Evolutionary conservation across 1,140 invertebrate species (phyloP).

Genomic region (Pristionchus pacificus): DNA sequence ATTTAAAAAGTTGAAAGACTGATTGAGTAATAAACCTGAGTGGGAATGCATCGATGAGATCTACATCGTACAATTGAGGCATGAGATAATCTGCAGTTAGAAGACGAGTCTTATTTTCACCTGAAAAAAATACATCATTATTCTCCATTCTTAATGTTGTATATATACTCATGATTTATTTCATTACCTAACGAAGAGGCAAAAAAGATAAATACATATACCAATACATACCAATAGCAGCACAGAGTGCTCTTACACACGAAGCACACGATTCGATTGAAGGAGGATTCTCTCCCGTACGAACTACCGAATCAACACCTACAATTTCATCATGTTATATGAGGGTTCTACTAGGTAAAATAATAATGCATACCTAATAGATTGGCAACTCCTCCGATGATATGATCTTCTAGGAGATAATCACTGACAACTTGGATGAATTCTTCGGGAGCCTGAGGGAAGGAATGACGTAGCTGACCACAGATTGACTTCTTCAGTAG

Average conservation of each 20-base stretch:
- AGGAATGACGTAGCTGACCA: conserved; percentile 19
- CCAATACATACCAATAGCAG: conserved; percentile 4
- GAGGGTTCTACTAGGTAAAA: background rate
- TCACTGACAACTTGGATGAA: conserved; percentile 21
- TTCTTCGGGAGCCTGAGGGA: conserved; percentile 34
- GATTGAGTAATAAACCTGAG: conserved; percentile 16
- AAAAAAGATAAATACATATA: conserved; percentile 20
- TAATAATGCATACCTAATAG: conserved; percentile 18
- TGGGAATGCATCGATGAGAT: conserved; percentile 43
- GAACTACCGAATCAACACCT: conserved; percentile 30
- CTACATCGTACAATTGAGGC: conserved; percentile 33
- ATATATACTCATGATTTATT: conserved; percentile 7
- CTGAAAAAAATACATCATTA: background rate
- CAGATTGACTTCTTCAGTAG: background rate
- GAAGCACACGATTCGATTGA: background rate
- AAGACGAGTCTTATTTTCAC: conserved; percentile 18
- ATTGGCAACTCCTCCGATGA: conserved; percentile 15
- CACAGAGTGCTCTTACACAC: background rate
- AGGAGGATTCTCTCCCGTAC: conserved; percentile 28
- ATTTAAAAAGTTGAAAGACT: background rate
- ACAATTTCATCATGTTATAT: conserved; percentile 2
- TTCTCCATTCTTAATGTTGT: background rate
- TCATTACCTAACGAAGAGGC: conserved; percentile 18
- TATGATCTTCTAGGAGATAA: conserved; percentile 20
- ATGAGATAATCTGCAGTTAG: conserved; percentile 23